phyloP scores from a whole-genome alignment of 2,797 vertebrate genomes.

The Mormyrops boulengeri region DNA sequence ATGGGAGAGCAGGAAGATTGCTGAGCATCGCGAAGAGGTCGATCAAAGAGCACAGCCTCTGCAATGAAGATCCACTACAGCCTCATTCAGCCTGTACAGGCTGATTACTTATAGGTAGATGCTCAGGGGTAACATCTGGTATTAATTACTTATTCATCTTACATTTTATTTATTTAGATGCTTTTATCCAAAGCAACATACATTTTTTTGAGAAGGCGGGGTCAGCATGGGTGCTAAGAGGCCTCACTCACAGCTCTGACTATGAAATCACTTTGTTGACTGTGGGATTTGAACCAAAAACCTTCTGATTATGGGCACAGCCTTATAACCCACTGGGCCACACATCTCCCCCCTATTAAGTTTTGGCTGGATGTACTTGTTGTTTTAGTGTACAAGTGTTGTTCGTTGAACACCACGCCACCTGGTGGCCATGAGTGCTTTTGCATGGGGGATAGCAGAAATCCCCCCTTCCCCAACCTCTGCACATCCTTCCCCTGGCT shows the following conservation, averaged over 20 bases:
- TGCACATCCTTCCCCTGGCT: not conserved
- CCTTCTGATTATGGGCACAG: not conserved
- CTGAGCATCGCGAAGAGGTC: not conserved
- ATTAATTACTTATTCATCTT: not conserved
- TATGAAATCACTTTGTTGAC: not conserved
- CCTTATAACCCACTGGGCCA: not conserved
- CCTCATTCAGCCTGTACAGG: not conserved
- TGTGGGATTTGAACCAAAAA: not conserved
- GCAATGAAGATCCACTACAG: not conserved
- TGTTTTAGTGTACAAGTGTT: not conserved
- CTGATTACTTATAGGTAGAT: not conserved
- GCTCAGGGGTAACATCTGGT: not conserved
- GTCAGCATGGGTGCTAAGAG: not conserved
- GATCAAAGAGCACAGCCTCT: not conserved
- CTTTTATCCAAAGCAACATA: not conserved
- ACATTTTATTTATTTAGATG: not conserved
- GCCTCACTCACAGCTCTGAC: not conserved
- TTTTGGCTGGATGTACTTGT: not conserved
- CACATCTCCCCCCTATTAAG: not conserved
- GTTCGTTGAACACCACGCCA: not conserved
- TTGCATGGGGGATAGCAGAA: not conserved
- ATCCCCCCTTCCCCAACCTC: not conserved
- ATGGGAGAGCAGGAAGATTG: not conserved
- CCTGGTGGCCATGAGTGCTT: not conserved
- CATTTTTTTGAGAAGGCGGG: not conserved